Conservation (phyloP, 2,888 invertebrate genomes). For the Ypsolopha sequella region DNA sequence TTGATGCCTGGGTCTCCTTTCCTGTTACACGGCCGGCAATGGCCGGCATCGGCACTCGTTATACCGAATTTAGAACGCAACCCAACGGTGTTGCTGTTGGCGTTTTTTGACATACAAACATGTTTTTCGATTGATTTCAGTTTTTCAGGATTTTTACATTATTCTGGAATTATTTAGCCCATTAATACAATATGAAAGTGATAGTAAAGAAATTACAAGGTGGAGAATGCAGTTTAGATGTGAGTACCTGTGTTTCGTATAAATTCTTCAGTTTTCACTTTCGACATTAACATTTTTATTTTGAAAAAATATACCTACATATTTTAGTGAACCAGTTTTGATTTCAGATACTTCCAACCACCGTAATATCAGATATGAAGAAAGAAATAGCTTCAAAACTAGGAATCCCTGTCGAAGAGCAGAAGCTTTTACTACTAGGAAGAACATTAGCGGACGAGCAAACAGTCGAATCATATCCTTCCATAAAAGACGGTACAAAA, state of each 20-base stretch:
- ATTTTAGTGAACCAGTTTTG: background rate
- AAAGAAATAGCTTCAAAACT: conserved; percentile 73
- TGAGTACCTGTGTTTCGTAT: conserved; percentile 28
- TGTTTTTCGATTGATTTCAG: too few relatives aligned
- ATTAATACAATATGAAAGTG: conserved; percentile 73
- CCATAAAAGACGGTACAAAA: conserved; percentile 81
- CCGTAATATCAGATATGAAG: conserved; percentile 78
- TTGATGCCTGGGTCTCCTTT: too few relatives aligned
- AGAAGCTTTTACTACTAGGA: conserved; percentile 79
- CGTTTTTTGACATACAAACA: too few relatives aligned
- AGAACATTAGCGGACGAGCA: conserved; percentile 80
- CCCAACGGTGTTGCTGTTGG: too few relatives aligned
- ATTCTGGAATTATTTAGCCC: background rate
- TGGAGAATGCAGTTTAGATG: conserved; percentile 76
- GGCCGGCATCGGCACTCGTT: too few relatives aligned
- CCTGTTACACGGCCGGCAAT: too few relatives aligned
- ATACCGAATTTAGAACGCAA: too few relatives aligned
- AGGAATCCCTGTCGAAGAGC: conserved; percentile 76
- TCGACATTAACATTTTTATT: conserved; percentile 1
- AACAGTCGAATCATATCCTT: conserved; percentile 75
- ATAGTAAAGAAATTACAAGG: conserved; percentile 81
- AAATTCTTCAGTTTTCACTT: background rate
- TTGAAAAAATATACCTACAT: background rate
- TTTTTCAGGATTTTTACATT: too few relatives aligned
- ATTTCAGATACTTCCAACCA: conserved; percentile 64